Evolutionary conservation across 2,797 vertebrate species (phyloP), one percentile per base, ranked within the genome.

Genomic region (Chrosomus eos): DNA sequence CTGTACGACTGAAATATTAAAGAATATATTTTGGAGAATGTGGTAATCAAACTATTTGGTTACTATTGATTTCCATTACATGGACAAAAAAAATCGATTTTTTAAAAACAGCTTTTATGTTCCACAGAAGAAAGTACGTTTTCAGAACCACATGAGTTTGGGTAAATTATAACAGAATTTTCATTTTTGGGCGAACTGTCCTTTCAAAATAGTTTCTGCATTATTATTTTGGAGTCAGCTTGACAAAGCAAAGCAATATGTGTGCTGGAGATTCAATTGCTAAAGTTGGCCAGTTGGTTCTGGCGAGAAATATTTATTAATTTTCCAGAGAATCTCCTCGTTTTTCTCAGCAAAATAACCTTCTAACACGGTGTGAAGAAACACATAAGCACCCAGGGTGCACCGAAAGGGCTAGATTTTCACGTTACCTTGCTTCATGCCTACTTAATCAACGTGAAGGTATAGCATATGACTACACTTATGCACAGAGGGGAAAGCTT

Each of bases 241-340:
- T 60, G 67, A 23, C 67, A 73, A 82, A 73, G 55, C 81, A 82
- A 62, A 23, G 4, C 55, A 62, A 82, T 45, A 72, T 33, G 80
- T 28, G 53, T 21, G 38, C 70, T 33, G 40, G 81, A 64, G 40
- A 74, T 82, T 75, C 71, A 38, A 83, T 83, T n/a, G 33, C 70
- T 82, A 64, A 74, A 48, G 43, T 66, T 48, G 8, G 58, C 19
- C 71, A 51, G 70, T 51, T 23, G 11, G 31, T 66, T 66, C 31
- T 53, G 58, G 5, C 33, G 58, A 83, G 4, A 62, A 83, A 83
- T 66, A 75, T 73, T 82, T 73, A 75, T 75, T 67, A n/a, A 68
- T 77, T 67, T 83, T 83, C 45, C 33, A 83, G 81, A 40, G 45
- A 45, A 83, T 66, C 72, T 64, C 81, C 19, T 43, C 36, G 18